phyloP scores from a whole-genome alignment of 2,797 vertebrate species.

The Pseudochaenichthys georgianus region DNA sequence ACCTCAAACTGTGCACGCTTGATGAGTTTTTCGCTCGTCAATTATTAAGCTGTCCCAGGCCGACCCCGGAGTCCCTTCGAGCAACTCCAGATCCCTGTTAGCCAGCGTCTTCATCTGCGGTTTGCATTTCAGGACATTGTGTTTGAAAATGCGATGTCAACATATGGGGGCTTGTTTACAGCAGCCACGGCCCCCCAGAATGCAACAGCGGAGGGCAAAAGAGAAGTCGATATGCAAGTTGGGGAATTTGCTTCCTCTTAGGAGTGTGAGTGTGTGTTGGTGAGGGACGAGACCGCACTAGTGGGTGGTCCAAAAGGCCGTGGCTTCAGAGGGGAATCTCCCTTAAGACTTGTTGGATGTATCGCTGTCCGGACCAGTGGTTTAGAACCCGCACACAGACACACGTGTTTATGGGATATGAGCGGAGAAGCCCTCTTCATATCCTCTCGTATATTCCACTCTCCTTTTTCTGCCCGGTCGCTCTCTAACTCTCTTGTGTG shows the following conservation, averaged over 20 bases:
- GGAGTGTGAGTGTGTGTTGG: constrained; percentile 53
- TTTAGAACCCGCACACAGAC: constrained; percentile 64
- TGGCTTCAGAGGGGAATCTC: no score
- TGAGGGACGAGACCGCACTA: constrained; percentile 65
- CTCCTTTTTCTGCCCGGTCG: constrained; percentile 29
- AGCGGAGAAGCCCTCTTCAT: constrained; percentile 51
- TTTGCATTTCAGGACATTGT: constrained; percentile 41
- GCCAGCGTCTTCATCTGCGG: constrained; percentile 44
- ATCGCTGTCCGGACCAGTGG: constrained; percentile 67
- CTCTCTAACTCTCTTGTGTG: constrained; percentile 32
- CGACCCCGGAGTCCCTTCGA: constrained; percentile 40
- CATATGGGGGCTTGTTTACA: constrained; percentile 67
- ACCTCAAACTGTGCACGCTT: constrained; percentile 75
- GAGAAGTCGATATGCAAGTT: constrained; percentile 58
- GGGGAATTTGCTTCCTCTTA: constrained; percentile 77
- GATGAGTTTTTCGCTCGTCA: constrained; percentile 77
- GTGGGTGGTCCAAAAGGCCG: constrained; percentile 79
- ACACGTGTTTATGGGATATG: constrained; percentile 67
- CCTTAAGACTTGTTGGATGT: constrained; percentile 76
- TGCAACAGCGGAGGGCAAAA: constrained; percentile 40
- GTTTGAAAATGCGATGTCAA: constrained; percentile 70
- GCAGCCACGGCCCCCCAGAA: constrained; percentile 57
- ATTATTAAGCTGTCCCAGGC: constrained; percentile 82
- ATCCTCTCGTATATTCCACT: constrained; percentile 53
- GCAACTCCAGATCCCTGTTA: constrained; percentile 37